A percentile compares a stretch with the other conserved stretches of the same genome.
These are phyloP conservation scores for Cyanistes caeruleus DNA, from an alignment of 2,113 vertebrate species.

Conservation along the genomic window DNA sequence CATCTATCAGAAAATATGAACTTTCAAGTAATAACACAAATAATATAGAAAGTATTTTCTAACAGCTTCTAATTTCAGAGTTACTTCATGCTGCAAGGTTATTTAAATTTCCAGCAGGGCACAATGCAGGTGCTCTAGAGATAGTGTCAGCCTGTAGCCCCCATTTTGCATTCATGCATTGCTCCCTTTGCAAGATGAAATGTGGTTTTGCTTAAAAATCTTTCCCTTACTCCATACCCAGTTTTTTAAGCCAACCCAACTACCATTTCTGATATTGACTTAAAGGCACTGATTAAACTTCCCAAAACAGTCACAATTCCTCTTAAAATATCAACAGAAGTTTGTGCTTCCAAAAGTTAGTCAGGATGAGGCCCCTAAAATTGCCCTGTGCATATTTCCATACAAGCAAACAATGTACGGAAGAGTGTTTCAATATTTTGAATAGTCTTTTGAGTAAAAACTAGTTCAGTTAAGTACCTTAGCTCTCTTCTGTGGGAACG, in stretches of 20 bases:
- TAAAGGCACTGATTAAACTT: neutral
- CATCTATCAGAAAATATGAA: neutral
- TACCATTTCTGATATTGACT: neutral
- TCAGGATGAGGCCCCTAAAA: neutral
- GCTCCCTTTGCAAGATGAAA: neutral
- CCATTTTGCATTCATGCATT: neutral
- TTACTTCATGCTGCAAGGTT: constrained; percentile 15
- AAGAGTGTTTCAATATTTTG: constrained; percentile 7
- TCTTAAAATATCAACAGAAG: neutral
- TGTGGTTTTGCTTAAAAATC: neutral
- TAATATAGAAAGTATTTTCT: neutral
- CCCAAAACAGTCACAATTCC: neutral
- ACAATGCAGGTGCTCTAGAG: constrained; percentile 15
- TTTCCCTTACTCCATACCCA: neutral
- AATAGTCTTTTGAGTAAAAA: constrained; percentile 37
- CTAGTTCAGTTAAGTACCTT: constrained; percentile 11
- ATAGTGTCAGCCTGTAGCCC: neutral
- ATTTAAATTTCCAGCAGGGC: constrained; percentile 28
- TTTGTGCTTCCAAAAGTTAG: neutral
- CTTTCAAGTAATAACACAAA: neutral
- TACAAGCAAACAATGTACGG: neutral
- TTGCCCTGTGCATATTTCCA: neutral
- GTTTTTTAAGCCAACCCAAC: neutral
- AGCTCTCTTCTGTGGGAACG: constrained; percentile 9
- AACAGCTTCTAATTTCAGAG: constrained; percentile 27